Percentiles rank a stretch among this genome's conserved stretches.
Evolutionary conservation across 2,888 invertebrate genomes (phyloP).

Genomic region (Hydriomena furcata): DNA sequence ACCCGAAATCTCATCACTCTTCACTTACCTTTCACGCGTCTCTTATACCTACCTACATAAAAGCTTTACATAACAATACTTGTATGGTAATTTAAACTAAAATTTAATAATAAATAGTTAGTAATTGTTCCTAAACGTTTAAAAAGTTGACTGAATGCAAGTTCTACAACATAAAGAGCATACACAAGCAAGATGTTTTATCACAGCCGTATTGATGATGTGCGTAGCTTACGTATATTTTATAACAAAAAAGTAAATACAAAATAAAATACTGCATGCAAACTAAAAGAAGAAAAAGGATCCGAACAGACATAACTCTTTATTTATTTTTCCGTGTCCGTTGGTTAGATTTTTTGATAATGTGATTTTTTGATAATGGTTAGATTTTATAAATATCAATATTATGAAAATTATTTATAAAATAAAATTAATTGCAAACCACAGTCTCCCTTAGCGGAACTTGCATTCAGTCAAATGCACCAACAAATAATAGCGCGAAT

Average conservation of each 20-base stretch:
- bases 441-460: conserved; percentile 48
- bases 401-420: conserved; percentile 11
- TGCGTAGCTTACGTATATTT: conserved; percentile 58
- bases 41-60: conserved; percentile 54
- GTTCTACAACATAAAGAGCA: conserved; percentile 46
- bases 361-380: not conserved
- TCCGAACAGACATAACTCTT: conserved; percentile 1
- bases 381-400: too few species aligned
- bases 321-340: not conserved
- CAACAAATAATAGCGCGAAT: conserved; percentile 37
- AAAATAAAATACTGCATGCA: conserved; percentile 45
- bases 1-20: conserved; percentile 45
- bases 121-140: conserved; percentile 41
- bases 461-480: conserved; percentile 52
- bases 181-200: conserved; percentile 56
- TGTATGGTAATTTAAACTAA: conserved; percentile 66
- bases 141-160: conserved; percentile 61
- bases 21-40: conserved; percentile 55
- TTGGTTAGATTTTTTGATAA: conserved; percentile 16
- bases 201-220: conserved; percentile 81
- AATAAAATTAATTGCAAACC: conserved; percentile 33
- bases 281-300: conserved; percentile 28
- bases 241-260: conserved; percentile 44
- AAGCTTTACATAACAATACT: conserved; percentile 73
- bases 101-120: conserved; percentile 53